phyloP scores from a whole-genome alignment of 1,140 invertebrate genomes.

The Drosophila pallidifrons region DNA sequence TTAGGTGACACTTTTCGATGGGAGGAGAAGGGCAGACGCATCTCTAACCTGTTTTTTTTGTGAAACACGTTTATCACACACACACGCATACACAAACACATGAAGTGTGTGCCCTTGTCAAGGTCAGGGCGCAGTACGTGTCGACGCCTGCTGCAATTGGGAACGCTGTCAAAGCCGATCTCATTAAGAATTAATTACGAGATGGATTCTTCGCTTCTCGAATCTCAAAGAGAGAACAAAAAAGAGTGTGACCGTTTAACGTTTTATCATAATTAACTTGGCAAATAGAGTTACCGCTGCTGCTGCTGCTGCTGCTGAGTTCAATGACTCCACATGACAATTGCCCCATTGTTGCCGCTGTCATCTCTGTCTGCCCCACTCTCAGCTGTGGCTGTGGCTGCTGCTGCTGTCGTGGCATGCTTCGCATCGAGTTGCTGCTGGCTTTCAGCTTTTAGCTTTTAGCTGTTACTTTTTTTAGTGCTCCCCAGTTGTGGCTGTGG shows the following conservation, averaged over 20 bases:
- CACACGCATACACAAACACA: too few relatives aligned
- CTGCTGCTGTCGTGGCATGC: conserved; percentile 32
- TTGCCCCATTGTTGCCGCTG: conserved; percentile 67
- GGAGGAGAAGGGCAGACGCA: neutral
- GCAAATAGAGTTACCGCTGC: conserved; percentile 25
- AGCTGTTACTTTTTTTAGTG: conserved; percentile 51
- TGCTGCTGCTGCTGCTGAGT: conserved; percentile 45
- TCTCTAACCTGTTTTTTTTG: conserved; percentile 71
- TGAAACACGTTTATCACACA: conserved; percentile 62
- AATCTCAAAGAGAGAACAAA: neutral
- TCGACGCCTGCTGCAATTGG: conserved; percentile 8
- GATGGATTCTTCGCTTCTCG: conserved; percentile 1
- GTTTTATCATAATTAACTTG: conserved; percentile 56
- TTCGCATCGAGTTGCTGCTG: conserved; percentile 21
- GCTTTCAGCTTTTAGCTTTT: conserved; percentile 27
- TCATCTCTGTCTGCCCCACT: neutral
- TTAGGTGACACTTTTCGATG: conserved; percentile 20
- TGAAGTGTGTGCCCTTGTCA: conserved; percentile 67
- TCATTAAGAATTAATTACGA: conserved; percentile 2
- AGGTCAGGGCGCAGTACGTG: conserved; percentile 55
- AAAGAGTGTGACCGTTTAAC: neutral
- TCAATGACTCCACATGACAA: conserved; percentile 75
- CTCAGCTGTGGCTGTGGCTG: conserved; percentile 2
- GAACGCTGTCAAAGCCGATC: conserved; percentile 5
- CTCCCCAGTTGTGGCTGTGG: conserved; percentile 28